phyloP scores from a whole-genome alignment of 2,888 invertebrate genomes.

The Tetheella fluctuosa region DNA sequence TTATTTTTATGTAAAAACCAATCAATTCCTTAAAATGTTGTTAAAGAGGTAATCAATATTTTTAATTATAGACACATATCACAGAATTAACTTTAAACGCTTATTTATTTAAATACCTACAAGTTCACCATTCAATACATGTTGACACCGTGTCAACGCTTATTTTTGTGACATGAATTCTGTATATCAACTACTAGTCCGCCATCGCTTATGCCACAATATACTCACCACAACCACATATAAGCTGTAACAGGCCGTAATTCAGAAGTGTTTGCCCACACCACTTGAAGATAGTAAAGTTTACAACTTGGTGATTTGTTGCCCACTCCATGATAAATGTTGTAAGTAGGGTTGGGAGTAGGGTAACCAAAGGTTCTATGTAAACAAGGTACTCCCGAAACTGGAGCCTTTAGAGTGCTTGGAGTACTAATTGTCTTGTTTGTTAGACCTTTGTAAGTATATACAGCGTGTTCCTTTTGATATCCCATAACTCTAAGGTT shows the following conservation, averaged over 20 bases:
- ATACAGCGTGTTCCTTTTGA: too few relatives aligned
- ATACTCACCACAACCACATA: not conserved
- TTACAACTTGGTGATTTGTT: conserved; percentile 7
- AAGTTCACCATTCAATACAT: too few relatives aligned
- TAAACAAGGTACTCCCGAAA: not conserved
- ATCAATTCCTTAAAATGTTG: too few relatives aligned
- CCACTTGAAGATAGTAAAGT: conserved; percentile 7
- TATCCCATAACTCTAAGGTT: too few relatives aligned
- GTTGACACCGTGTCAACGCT: too few relatives aligned
- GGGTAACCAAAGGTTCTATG: not conserved
- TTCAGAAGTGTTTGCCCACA: conserved; percentile 1
- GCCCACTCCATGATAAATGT: not conserved
- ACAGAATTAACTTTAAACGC: too few relatives aligned
- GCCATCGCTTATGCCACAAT: not conserved
- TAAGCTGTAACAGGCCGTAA: not conserved
- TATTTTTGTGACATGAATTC: too few relatives aligned
- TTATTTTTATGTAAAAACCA: too few relatives aligned
- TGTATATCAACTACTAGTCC: too few relatives aligned
- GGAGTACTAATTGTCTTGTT: not conserved
- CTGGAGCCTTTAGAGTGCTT: not conserved
- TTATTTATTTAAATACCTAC: too few relatives aligned
- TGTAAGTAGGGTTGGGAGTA: not conserved
- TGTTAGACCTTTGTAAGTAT: not conserved
- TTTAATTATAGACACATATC: too few relatives aligned
- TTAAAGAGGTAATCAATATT: too few relatives aligned